Percentiles rank a stretch among this genome's conserved stretches.
These are phyloP conservation scores for Cheilinus undulatus DNA, from an alignment of 2,113 vertebrate genomes.

Conservation along the genomic window DNA sequence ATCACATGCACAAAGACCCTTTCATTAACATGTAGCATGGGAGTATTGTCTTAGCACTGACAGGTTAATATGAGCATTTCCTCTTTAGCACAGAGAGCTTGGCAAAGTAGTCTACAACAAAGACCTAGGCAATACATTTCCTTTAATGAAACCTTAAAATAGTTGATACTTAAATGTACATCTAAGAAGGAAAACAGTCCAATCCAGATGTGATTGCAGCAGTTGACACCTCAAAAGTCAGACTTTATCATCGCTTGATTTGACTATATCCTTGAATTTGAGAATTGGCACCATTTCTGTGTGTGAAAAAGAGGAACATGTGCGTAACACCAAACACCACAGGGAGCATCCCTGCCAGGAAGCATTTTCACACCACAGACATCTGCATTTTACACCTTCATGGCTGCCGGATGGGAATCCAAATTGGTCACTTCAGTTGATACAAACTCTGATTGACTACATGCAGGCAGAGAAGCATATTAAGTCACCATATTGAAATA, in stretches of 20 bases:
- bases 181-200: not conserved
- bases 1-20: too few relatives aligned
- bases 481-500: not conserved
- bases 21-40: too few relatives aligned
- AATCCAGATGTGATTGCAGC: not conserved
- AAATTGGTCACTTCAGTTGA: conserved; percentile 11
- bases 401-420: conserved; percentile 3
- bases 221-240: not conserved
- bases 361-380: conserved; percentile 47
- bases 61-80: too few relatives aligned
- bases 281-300: conserved; percentile 11
- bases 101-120: not conserved
- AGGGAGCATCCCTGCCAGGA: conserved; percentile 20
- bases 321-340: not conserved
- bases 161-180: not conserved
- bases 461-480: not conserved
- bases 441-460: conserved; percentile 26
- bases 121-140: not conserved
- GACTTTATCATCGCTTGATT: not conserved
- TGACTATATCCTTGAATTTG: not conserved
- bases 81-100: not conserved
- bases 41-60: too few relatives aligned
- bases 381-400: conserved; percentile 59
- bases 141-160: not conserved
- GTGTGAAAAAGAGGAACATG: conserved; percentile 17